These are phyloP conservation scores for Saxicola maurus DNA, from an alignment of 2,797 vertebrate species.

Conservation along the genomic window DNA sequence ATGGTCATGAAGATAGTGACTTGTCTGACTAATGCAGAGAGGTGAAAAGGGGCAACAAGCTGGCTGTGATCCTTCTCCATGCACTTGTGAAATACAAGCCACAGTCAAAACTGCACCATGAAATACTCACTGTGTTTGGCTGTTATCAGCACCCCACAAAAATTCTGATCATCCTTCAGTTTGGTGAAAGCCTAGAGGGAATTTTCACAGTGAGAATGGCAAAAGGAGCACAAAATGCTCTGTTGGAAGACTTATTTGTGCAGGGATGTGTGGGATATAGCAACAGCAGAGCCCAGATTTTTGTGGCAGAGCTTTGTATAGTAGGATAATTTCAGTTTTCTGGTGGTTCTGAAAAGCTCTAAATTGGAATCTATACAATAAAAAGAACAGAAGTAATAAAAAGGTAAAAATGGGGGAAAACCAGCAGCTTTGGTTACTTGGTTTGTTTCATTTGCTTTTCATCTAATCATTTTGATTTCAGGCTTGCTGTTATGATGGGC, in stretches of 20 bases:
- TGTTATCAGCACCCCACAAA: background rate
- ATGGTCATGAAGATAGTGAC: background rate
- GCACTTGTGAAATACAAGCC: background rate
- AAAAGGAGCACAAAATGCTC: background rate
- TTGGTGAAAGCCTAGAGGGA: background rate
- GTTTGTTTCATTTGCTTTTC: background rate
- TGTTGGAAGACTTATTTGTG: background rate
- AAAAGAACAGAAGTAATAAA: background rate
- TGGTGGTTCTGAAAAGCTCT: background rate
- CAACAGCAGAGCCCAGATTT: background rate
- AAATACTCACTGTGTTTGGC: background rate
- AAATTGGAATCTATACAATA: background rate
- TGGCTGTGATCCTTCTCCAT: background rate
- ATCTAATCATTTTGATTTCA: background rate
- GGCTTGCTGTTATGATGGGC: background rate
- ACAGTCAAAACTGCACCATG: background rate
- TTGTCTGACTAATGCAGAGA: background rate
- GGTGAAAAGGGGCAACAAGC: background rate
- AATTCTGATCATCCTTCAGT: background rate
- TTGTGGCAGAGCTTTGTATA: background rate
- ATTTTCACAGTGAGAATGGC: background rate
- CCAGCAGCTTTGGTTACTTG: background rate
- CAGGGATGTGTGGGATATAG: background rate
- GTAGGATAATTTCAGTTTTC: background rate
- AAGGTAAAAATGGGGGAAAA: fast-evolving